phyloP scores from a whole-genome alignment of 2,888 invertebrate genomes.

The Hypomecis punctinalis region DNA sequence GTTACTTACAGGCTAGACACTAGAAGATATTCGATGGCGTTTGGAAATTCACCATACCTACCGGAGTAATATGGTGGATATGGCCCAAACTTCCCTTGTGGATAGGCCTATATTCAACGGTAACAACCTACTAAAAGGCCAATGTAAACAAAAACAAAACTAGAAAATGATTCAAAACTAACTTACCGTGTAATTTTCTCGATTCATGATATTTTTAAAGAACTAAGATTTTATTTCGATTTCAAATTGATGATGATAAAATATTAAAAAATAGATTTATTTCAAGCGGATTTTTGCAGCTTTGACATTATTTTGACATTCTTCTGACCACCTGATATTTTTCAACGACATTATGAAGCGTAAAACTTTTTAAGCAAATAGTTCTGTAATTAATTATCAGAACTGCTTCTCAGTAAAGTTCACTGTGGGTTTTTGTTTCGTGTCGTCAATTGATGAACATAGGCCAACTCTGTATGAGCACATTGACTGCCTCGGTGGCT shows the following conservation, averaged over 20 bases:
- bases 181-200: constrained; percentile 12
- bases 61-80: too few species aligned
- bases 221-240: constrained; percentile 18
- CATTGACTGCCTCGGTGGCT: too few species aligned
- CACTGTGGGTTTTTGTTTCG: too few species aligned
- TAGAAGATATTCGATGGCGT: too few species aligned
- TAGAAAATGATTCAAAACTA: background rate
- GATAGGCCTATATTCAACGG: too few species aligned
- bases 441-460: too few species aligned
- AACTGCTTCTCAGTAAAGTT: background rate
- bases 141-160: too few species aligned
- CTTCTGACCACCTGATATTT: background rate
- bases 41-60: too few species aligned
- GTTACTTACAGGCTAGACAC: too few species aligned
- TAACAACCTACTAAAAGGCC: too few species aligned
- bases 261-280: constrained; percentile 8
- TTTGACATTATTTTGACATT: constrained; percentile 34
- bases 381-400: background rate
- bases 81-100: too few species aligned
- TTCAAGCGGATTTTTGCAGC: constrained; percentile 28
- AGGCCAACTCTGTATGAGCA: too few species aligned
- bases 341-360: background rate
- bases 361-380: background rate
- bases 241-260: constrained; percentile 14
- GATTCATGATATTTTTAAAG: constrained; percentile 7